Conservation (phyloP, 2,888 invertebrate genomes). For the Acleris literana region DNA sequence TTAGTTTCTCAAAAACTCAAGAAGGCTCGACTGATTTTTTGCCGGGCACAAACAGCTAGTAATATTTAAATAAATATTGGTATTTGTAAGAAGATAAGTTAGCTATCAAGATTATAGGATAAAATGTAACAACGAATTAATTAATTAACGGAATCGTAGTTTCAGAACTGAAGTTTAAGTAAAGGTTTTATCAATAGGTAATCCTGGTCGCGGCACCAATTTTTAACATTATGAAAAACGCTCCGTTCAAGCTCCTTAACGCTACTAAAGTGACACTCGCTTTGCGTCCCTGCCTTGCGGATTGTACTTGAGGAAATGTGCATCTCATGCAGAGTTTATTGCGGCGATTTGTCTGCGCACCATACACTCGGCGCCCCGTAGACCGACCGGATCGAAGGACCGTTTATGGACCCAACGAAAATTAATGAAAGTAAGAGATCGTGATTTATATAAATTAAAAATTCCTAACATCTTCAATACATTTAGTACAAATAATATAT, state of each 20-base stretch:
- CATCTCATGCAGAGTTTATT: slow-evolving; percentile 32
- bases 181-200: neutral
- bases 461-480: no score
- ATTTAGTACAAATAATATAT: no score
- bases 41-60: no score
- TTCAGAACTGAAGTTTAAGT: neutral
- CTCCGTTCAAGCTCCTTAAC: neutral
- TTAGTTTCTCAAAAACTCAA: no score
- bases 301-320: slow-evolving; percentile 25
- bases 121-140: no score
- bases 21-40: no score
- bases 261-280: neutral
- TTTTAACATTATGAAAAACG: neutral
- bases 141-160: no score
- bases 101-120: no score
- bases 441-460: neutral
- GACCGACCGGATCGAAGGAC: slow-evolving; percentile 14
- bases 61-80: no score
- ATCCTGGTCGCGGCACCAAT: slow-evolving; percentile 1
- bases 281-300: slow-evolving; percentile 3
- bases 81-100: no score
- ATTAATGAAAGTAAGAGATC: neutral
- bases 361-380: neutral
- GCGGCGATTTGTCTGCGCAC: slow-evolving; percentile 31
- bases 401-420: slow-evolving; percentile 17